Percentiles rank a stretch among this genome's conserved stretches.
Conservation (phyloP, 2,888 invertebrate species). For the Pseudococcus longispinus region DNA sequence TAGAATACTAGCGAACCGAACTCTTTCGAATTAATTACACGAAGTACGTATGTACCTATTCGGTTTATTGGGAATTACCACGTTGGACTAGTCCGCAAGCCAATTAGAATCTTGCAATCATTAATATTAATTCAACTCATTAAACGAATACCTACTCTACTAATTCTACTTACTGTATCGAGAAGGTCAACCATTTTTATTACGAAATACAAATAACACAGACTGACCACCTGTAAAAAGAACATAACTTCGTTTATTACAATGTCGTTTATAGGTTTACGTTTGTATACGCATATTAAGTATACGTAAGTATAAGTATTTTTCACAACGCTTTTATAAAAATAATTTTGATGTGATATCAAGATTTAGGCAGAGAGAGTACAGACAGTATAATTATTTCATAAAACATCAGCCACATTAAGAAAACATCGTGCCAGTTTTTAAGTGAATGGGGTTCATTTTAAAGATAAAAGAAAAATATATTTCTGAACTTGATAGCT, state of each 20-base stretch:
- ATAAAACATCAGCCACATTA: no score
- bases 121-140: slow-evolving; percentile 33
- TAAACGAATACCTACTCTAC: neutral
- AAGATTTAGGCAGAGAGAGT: no score
- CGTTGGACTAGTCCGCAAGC: neutral
- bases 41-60: neutral
- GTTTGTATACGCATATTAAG: no score
- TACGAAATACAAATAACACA: slow-evolving; percentile 56
- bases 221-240: slow-evolving; percentile 56
- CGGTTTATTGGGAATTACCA: neutral
- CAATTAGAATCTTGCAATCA: neutral
- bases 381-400: no score
- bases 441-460: no score
- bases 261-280: neutral
- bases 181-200: slow-evolving; percentile 58
- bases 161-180: slow-evolving; percentile 58
- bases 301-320: no score
- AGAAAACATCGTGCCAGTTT: no score
- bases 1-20: neutral
- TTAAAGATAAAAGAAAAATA: no score
- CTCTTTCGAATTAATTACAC: neutral
- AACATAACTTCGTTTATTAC: neutral
- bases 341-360: no score
- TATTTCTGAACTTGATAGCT: no score
- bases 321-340: no score